Conservation (phyloP, 2,113 vertebrate genomes). For the Aplodontia rufa region DNA sequence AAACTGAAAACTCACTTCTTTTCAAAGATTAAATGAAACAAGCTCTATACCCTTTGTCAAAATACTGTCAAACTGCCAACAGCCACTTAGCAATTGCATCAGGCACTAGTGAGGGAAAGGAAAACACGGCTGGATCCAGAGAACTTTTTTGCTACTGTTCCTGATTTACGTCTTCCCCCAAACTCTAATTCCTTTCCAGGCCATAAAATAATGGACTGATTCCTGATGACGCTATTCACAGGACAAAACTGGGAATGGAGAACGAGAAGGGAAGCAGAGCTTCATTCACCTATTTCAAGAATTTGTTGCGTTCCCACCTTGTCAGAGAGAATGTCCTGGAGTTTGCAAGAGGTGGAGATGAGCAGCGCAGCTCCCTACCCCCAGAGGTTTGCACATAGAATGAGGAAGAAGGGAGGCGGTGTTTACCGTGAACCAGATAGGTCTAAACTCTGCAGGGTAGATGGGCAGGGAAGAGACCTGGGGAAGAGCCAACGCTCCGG, state of each 20-base stretch:
- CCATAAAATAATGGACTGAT: slow-evolving; percentile 55
- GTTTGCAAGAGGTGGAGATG: background rate
- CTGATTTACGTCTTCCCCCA: slow-evolving; percentile 32
- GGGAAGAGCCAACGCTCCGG: too few species aligned
- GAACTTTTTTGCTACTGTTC: background rate
- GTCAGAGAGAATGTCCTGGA: background rate
- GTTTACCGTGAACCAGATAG: background rate
- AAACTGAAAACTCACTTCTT: slow-evolving; percentile 83
- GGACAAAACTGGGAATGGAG: slow-evolving; percentile 57
- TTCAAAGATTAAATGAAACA: slow-evolving; percentile 43
- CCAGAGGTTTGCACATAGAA: background rate
- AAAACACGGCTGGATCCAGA: slow-evolving; percentile 44
- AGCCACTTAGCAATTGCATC: slow-evolving; percentile 45
- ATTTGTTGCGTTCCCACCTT: background rate
- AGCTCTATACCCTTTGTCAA: slow-evolving; percentile 76
- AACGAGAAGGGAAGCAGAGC: slow-evolving; percentile 38
- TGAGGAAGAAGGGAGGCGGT: background rate
- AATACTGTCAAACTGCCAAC: slow-evolving; percentile 72
- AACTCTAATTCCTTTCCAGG: slow-evolving; percentile 13
- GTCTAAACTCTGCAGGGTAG: background rate
- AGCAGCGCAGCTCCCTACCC: background rate
- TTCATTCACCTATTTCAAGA: slow-evolving; percentile 33
- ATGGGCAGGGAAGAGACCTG: rapidly evolving
- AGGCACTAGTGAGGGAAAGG: slow-evolving; percentile 7
- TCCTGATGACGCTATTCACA: slow-evolving; percentile 49